Conservation (phyloP, 1,140 invertebrate species). For the Rhizoglyphus robini region DNA sequence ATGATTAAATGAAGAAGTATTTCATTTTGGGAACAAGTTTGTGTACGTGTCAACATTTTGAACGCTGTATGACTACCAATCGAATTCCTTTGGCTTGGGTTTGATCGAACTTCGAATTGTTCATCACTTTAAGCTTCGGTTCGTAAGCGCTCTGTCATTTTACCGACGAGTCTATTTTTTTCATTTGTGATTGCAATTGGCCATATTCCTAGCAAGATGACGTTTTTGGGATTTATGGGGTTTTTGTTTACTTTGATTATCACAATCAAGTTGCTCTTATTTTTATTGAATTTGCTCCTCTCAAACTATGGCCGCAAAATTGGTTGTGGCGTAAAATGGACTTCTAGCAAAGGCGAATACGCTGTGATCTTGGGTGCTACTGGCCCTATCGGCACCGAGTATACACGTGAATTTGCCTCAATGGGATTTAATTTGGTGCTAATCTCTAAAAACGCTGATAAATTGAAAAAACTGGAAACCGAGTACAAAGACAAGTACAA, state of each 20-base stretch:
- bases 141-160: too few species aligned
- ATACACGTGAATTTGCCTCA: constrained; percentile 61
- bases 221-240: too few species aligned
- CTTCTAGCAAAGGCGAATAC: neutral
- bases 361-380: constrained; percentile 70
- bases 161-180: too few species aligned
- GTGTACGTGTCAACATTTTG: too few species aligned
- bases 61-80: too few species aligned
- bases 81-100: too few species aligned
- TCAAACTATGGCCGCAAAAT: constrained; percentile 27
- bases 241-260: neutral
- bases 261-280: neutral
- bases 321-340: constrained; percentile 30
- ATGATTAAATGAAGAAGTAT: too few species aligned
- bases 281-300: neutral
- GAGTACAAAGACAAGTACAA: constrained; percentile 6
- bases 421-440: constrained; percentile 71
- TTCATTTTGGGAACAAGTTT: too few species aligned
- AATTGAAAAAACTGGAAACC: constrained; percentile 32
- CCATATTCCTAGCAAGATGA: too few species aligned
- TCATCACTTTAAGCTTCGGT: too few species aligned
- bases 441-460: constrained; percentile 66
- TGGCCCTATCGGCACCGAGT: constrained; percentile 79
- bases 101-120: too few species aligned
- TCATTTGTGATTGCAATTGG: too few species aligned